Evolutionary conservation across 1,140 invertebrate genomes (phyloP).

Genomic region (Teleopsis dalmanni): DNA sequence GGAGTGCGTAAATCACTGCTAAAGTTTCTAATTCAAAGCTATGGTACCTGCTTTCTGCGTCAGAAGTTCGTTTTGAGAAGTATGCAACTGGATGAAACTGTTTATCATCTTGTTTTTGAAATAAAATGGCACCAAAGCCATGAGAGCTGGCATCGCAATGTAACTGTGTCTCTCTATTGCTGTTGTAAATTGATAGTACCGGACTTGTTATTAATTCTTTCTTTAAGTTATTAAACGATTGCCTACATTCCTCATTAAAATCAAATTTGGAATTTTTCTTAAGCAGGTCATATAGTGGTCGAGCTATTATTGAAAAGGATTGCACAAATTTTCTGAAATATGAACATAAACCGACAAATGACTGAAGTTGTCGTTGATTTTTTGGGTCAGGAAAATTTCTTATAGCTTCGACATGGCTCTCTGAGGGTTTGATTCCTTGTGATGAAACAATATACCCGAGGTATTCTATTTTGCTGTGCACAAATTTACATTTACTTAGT

Average conservation of each 20-base stretch:
- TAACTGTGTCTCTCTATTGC: not conserved
- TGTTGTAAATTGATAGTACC: constrained; percentile 15
- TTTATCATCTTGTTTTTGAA: not conserved
- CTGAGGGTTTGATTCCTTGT: constrained; percentile 15
- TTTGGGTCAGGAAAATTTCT: not conserved
- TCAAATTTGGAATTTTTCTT: constrained; percentile 9
- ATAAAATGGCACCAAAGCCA: not conserved
- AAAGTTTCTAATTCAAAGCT: not conserved
- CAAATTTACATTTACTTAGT: constrained; percentile 14
- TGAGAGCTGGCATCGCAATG: not conserved
- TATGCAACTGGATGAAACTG: not conserved
- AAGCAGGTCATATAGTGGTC: not conserved
- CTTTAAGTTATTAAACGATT: not conserved
- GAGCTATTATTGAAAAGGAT: not conserved
- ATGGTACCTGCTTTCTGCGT: not conserved
- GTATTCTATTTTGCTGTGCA: constrained; percentile 14
- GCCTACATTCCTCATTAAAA: constrained; percentile 5
- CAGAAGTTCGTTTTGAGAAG: not conserved
- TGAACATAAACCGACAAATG: constrained; percentile 13
- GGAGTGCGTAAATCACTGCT: not conserved
- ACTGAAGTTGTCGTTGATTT: not conserved
- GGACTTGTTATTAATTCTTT: constrained; percentile 11
- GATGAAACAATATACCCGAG: constrained; percentile 19
- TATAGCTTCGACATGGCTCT: not conserved
- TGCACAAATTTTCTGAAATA: constrained; percentile 12